Conservation (phyloP, 2,113 vertebrate species). For the Cairina moschata region DNA sequence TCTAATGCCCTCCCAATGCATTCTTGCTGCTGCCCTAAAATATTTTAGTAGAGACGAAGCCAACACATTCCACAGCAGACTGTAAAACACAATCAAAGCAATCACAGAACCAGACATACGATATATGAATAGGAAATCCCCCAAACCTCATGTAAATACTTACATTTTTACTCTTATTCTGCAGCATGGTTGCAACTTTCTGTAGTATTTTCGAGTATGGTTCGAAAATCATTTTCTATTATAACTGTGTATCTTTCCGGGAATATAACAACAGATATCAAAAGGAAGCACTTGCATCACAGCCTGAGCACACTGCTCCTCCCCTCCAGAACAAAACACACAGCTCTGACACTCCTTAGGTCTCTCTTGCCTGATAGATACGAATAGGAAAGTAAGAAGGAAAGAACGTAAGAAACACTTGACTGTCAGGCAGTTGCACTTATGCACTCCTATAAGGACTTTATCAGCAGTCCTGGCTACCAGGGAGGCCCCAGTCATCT, state of each 20-base stretch:
- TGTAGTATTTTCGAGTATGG: not conserved
- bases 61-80: not conserved
- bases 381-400: not conserved
- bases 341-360: not conserved
- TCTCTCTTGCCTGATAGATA: not conserved
- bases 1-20: not conserved
- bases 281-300: not conserved
- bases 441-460: not conserved
- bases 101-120: not conserved
- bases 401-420: not conserved
- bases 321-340: not conserved
- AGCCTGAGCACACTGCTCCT: not conserved
- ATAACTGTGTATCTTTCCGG: not conserved
- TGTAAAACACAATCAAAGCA: not conserved
- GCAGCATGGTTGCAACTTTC: not conserved
- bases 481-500: no score
- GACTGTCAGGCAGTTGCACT: not conserved
- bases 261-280: not conserved
- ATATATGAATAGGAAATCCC: not conserved
- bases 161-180: not conserved
- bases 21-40: not conserved
- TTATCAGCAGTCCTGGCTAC: no score
- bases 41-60: not conserved
- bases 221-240: not conserved
- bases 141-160: not conserved